Evolutionary conservation across 2,113 vertebrate genomes (phyloP).

Genomic region (Etheostoma spectabile): DNA sequence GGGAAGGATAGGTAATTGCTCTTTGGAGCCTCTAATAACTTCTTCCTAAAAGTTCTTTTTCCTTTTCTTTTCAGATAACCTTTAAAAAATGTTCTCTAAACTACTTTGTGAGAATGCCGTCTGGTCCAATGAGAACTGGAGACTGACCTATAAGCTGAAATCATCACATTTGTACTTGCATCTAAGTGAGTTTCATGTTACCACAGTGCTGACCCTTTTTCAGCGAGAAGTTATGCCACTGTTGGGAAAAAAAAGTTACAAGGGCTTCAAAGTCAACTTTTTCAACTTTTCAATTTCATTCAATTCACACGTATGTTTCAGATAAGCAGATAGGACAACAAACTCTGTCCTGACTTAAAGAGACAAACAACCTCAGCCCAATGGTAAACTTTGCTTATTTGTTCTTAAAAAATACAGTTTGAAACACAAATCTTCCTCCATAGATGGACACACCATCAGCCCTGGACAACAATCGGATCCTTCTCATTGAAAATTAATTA

Average conservation of each 20-base stretch:
- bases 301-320: neutral
- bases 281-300: conserved; percentile 2
- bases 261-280: conserved; percentile 14
- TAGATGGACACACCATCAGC: no score
- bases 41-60: neutral
- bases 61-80: neutral
- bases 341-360: neutral
- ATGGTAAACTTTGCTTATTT: neutral
- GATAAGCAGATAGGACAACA: neutral
- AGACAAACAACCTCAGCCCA: neutral
- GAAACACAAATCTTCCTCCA: neutral
- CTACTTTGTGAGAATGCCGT: neutral
- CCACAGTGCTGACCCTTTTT: conserved; percentile 20
- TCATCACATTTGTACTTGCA: conserved; percentile 43
- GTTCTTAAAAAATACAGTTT: neutral
- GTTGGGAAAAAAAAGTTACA: conserved; percentile 22
- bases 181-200: conserved; percentile 41
- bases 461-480: no score
- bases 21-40: neutral
- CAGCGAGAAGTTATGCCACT: conserved; percentile 46
- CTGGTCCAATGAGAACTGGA: conserved; percentile 26
- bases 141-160: conserved; percentile 20
- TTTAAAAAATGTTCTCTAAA: neutral
- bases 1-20: conserved; percentile 1
- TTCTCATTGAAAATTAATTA: no score